Conservation (phyloP, 1,140 invertebrate species). For the Listronotus bonariensis region DNA sequence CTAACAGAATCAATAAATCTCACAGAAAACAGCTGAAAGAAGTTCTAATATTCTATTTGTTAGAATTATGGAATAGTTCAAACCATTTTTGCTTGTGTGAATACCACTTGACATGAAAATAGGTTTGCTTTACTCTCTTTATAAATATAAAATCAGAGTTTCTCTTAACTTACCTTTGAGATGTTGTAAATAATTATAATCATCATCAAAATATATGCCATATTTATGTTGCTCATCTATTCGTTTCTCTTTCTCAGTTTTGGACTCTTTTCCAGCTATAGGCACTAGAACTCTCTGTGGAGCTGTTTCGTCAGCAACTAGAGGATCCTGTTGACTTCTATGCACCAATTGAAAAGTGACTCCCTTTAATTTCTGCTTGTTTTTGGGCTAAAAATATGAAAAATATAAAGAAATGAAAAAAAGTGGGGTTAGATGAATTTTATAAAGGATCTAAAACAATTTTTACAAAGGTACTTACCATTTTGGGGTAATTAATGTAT, state of each 20-base stretch:
- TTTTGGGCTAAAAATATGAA: conserved; percentile 39
- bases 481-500: no score
- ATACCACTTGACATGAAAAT: no score
- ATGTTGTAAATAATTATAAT: conserved; percentile 96
- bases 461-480: no score
- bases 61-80: no score
- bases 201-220: conserved; percentile 95
- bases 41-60: no score
- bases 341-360: conserved; percentile 91
- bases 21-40: no score
- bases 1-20: no score
- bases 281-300: conserved; percentile 84
- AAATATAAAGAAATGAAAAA: neutral
- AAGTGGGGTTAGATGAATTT: no score
- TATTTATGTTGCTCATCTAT: conserved; percentile 84
- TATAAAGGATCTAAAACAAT: no score
- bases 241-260: conserved; percentile 45
- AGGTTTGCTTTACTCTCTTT: no score
- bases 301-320: conserved; percentile 84
- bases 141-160: no score
- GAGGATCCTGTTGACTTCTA: conserved; percentile 89
- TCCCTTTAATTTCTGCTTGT: conserved; percentile 85
- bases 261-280: conserved; percentile 53
- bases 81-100: no score
- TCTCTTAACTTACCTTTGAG: conserved; percentile 63